These are phyloP conservation scores for Anoura caudifer DNA, from an alignment of 2,113 vertebrate genomes.

Conservation along the genomic window DNA sequence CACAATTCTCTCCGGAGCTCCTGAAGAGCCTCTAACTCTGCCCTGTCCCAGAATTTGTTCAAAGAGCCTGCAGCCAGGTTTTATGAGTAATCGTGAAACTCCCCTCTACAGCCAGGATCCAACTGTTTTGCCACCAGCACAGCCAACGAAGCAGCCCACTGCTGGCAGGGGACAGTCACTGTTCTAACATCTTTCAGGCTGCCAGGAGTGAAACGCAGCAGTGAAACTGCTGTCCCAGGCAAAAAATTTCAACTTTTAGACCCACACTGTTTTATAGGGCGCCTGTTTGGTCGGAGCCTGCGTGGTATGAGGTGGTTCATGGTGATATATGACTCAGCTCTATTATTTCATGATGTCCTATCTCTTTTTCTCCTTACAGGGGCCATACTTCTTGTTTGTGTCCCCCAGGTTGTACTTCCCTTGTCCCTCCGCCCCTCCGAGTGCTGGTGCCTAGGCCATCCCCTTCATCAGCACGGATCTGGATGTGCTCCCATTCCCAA, in stretches of 20 bases:
- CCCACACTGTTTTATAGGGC: background rate
- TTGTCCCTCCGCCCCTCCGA: background rate
- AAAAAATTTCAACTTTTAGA: background rate
- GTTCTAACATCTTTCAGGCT: background rate
- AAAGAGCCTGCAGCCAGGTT: background rate
- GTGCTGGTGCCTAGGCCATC: background rate
- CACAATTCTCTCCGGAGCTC: background rate
- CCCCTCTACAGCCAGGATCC: background rate
- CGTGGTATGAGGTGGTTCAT: background rate
- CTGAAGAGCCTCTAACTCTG: background rate
- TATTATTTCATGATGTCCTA: background rate
- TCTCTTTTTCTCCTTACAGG: background rate
- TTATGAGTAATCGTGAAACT: conserved; percentile 1
- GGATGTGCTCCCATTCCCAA: background rate
- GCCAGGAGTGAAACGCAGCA: background rate
- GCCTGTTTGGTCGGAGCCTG: background rate
- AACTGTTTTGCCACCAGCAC: background rate
- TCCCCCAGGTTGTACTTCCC: background rate
- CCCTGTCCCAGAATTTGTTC: background rate
- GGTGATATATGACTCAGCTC: background rate
- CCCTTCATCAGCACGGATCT: background rate
- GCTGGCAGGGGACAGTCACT: background rate
- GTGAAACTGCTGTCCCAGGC: background rate
- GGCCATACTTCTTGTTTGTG: background rate
- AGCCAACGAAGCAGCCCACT: background rate